Evolutionary conservation across 2,888 invertebrate species (phyloP).

Genomic region (Zaprionus lineosus): DNA sequence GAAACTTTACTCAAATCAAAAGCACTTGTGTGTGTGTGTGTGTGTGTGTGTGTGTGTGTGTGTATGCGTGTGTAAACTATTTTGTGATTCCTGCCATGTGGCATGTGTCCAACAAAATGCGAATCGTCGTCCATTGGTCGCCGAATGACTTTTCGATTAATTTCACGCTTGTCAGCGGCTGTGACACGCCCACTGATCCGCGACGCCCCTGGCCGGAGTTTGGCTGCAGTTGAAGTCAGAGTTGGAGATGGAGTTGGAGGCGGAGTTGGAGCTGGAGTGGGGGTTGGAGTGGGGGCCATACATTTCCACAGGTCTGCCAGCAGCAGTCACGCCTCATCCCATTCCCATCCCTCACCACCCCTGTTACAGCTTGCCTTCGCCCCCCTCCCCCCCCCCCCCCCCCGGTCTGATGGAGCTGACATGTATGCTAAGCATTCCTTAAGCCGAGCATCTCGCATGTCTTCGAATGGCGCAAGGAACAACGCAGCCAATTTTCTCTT

Average conservation of each 20-base stretch:
- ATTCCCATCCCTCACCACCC: background rate
- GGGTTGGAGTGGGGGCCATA: too few relatives aligned
- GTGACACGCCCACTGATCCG: constrained; percentile 66
- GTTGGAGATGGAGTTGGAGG: too few relatives aligned
- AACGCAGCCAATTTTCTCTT: constrained; percentile 69
- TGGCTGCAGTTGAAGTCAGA: too few relatives aligned
- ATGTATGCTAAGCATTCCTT: constrained; percentile 52
- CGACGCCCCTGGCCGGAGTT: too few relatives aligned
- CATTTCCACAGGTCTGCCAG: too few relatives aligned
- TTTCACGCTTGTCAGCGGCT: constrained; percentile 76
- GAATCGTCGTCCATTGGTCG: constrained; percentile 29
- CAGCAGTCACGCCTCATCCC: background rate
- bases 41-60: constrained; percentile 1
- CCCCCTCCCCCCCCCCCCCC: background rate
- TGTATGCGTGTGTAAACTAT: background rate
- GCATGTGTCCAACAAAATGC: constrained; percentile 38
- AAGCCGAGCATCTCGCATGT: constrained; percentile 11
- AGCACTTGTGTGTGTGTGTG: too few relatives aligned
- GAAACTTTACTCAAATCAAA: too few relatives aligned
- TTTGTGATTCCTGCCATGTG: constrained; percentile 28
- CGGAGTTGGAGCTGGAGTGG: too few relatives aligned
- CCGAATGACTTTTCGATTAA: constrained; percentile 77
- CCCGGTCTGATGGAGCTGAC: too few relatives aligned
- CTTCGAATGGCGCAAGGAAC: constrained; percentile 28
- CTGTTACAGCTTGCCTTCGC: too few relatives aligned